These are phyloP conservation scores for Camponotus pennsylvanicus DNA, from an alignment of 1,140 invertebrate species.

Conservation along the genomic window DNA sequence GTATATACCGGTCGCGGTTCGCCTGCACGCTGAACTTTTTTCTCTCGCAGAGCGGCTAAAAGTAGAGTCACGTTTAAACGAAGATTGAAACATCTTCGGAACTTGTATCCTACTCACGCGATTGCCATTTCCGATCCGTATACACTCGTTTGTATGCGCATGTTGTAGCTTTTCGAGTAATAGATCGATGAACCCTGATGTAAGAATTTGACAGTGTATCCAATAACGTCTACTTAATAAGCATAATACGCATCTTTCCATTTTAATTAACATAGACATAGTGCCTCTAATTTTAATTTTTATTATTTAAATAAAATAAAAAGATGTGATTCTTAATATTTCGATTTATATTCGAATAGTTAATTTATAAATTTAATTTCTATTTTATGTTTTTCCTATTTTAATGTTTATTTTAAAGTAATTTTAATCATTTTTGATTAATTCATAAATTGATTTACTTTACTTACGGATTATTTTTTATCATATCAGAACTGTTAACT, in stretches of 20 bases:
- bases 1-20: slow-evolving; percentile 56
- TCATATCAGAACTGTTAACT: background rate
- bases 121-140: slow-evolving; percentile 54
- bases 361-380: background rate
- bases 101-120: slow-evolving; percentile 61
- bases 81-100: slow-evolving; percentile 31
- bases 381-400: background rate
- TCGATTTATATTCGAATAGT: background rate
- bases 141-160: slow-evolving; percentile 55
- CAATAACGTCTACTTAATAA: background rate
- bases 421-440: background rate
- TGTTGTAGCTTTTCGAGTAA: slow-evolving; percentile 27
- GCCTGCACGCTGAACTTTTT: slow-evolving; percentile 55
- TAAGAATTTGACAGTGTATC: background rate
- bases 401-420: background rate
- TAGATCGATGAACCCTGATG: slow-evolving; percentile 11
- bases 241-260: too few relatives aligned
- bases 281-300: slow-evolving; percentile 6
- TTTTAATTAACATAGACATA: background rate
- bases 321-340: background rate
- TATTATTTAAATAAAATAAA: background rate
- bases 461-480: background rate
- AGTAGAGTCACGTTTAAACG: slow-evolving; percentile 35
- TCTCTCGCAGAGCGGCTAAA: slow-evolving; percentile 12
- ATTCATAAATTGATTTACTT: background rate